Base-by-base conservation (phyloP, 1,140 invertebrate species). In the Zeugodacus cucurbitae region DNA sequence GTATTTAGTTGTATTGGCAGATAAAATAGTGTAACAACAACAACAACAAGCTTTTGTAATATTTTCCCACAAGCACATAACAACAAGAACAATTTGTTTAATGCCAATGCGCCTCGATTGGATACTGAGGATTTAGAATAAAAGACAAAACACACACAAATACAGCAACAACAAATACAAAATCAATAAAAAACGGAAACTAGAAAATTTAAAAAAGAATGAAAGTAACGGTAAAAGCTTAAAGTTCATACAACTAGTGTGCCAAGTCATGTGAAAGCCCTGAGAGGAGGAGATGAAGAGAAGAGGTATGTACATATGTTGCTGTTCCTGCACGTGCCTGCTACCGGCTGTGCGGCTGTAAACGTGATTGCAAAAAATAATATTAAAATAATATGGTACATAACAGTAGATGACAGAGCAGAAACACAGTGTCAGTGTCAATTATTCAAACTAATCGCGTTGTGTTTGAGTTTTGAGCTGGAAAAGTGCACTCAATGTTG, bases 401-500 rank as follows among this genome's bases (percentile, higher is more conserved):
- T 54, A 74, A 74, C 20, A 20, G 34, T 32, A 22, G 67, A 4
- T n/a, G n/a, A n/a, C n/a, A n/a, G n/a, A n/a, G n/a, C n/a, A 74
- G 41, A 22, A 32, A 74, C 67, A 74, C 67, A 74, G 32, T 37
- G 32, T 37, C 67, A 37, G 67, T 74, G 67, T 74, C 67, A 74
- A 41, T 74, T 74, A 74, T 74, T 74, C 32, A 74, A 74, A 74
- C 34, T 74, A 74, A 74, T 74, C 32, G 34, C 22, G 67, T 41
- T 74, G 67, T 6, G 17, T 74, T 74, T 74, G 67, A 22, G 17
- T 74, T 74, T 74, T 41, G 11, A 37, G 67, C 34, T 37, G 67
- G 67, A 74, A 74, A 74, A 74, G 17, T 74, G 34, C 67, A 74
- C 67, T 37, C 32, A 37, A 41, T 37, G 17, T 17, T 67, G 14